Conservation (phyloP, 2,888 invertebrate species). For the Melinopterus prodromus region DNA sequence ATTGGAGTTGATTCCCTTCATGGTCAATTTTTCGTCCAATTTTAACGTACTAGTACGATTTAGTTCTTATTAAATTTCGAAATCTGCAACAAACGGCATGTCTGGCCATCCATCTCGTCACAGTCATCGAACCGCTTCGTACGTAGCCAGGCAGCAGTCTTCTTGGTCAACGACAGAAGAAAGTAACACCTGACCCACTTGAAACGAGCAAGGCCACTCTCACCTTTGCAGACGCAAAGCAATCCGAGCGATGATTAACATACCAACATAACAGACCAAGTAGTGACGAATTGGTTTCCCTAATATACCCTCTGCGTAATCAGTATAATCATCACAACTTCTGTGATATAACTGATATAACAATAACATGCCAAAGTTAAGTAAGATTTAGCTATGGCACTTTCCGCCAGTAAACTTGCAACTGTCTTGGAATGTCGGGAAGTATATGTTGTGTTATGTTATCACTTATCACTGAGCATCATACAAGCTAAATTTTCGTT, state of each 20-base stretch:
- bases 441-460: no score
- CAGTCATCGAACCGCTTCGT: not conserved
- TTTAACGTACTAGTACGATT: no score
- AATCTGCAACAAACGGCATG: no score
- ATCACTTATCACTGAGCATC: no score
- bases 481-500: no score
- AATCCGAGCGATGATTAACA: not conserved
- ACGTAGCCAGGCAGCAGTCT: not conserved
- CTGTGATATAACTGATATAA: not conserved
- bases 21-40: no score
- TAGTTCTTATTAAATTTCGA: no score
- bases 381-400: no score
- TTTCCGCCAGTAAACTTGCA: no score
- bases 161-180: slow-evolving; percentile 47
- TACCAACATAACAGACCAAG: not conserved
- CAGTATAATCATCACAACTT: not conserved
- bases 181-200: slow-evolving; percentile 54
- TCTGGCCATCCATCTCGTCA: no score
- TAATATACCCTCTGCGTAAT: not conserved
- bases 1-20: slow-evolving; percentile 6
- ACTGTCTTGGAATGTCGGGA: no score
- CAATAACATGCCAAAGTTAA: not conserved
- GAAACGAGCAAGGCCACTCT: slow-evolving; percentile 55
- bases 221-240: slow-evolving; percentile 43
- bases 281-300: not conserved